Conservation (phyloP, 2,797 vertebrate genomes). For the Buceros bicornis region DNA sequence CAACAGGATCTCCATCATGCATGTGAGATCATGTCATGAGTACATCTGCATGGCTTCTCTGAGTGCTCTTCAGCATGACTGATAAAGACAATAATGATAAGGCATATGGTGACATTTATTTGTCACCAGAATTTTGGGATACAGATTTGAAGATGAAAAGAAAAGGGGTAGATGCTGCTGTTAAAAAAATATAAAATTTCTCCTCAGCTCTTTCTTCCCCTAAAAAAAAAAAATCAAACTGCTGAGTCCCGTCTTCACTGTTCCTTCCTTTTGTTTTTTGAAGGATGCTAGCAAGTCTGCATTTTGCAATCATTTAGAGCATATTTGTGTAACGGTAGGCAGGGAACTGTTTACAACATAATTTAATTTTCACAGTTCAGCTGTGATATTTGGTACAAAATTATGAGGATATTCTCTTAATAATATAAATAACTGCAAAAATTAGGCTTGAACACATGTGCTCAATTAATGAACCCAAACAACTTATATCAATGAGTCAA, state of each 20-base stretch:
- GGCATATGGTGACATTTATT: background rate
- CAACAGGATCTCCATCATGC: background rate
- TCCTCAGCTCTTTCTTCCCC: background rate
- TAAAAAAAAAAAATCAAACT: background rate
- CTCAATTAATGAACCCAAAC: background rate
- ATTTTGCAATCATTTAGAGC: background rate
- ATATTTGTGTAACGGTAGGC: background rate
- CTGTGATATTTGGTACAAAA: background rate
- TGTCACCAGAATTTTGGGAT: background rate
- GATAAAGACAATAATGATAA: background rate
- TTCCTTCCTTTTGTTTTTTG: background rate
- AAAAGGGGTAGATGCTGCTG: accelerated
- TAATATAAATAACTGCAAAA: background rate
- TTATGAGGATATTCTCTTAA: background rate
- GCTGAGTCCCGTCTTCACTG: background rate
- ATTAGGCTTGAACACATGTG: background rate
- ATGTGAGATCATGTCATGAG: background rate
- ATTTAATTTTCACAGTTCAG: background rate
- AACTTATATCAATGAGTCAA: background rate
- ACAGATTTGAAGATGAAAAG: background rate
- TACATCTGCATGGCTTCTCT: background rate
- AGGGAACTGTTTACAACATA: background rate
- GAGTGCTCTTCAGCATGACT: background rate
- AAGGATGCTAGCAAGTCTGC: background rate
- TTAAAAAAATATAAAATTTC: background rate